These are phyloP conservation scores for Aphodius granarius DNA, from an alignment of 2,888 invertebrate species.

Conservation along the genomic window DNA sequence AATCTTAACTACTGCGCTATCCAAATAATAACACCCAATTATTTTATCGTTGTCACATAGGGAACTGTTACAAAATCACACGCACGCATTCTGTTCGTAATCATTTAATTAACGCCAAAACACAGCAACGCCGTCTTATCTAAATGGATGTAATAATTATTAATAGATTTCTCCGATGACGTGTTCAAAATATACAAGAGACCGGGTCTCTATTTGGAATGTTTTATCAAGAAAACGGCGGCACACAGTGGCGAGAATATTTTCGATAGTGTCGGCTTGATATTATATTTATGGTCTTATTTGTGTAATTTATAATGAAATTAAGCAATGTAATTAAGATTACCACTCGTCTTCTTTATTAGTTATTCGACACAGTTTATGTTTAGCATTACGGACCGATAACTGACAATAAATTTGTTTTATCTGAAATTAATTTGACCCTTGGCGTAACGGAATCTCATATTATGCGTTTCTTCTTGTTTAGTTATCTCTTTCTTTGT, in stretches of 20 bases:
- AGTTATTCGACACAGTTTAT: background rate
- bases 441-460: background rate
- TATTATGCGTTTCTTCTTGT: background rate
- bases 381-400: background rate
- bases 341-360: background rate
- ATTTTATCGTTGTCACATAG: background rate
- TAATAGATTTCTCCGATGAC: background rate
- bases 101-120: background rate
- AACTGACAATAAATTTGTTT: conserved; percentile 26
- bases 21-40: background rate
- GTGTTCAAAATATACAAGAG: background rate
- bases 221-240: background rate
- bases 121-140: background rate
- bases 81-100: background rate
- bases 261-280: background rate
- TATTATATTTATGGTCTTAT: background rate
- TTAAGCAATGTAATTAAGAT: background rate
- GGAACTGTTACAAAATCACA: background rate
- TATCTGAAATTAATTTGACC: conserved; percentile 32
- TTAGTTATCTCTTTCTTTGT: background rate
- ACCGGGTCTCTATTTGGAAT: background rate
- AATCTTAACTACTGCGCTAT: background rate
- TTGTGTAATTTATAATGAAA: background rate
- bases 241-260: background rate
- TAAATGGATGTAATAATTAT: background rate